Base-by-base conservation (phyloP, 2,888 invertebrate genomes). In the Pardosa pseudoannulata region DNA sequence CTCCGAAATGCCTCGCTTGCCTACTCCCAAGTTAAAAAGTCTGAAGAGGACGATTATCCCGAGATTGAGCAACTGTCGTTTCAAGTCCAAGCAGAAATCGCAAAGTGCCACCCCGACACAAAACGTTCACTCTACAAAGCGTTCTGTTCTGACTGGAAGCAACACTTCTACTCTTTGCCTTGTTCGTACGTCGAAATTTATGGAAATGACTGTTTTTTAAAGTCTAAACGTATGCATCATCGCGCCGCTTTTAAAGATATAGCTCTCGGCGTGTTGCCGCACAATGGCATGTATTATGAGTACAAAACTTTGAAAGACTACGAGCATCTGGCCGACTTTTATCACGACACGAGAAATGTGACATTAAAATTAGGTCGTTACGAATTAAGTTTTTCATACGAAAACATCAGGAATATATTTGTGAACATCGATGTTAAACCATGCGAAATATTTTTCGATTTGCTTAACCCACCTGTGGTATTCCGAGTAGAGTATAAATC, bases 41-140 rank as follows among this genome's bases (percentile, higher is more conserved):
- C 70, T 5, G 72, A 83, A 41, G 67, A 80, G 5, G 78, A 67
- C 3, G 73, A 83, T 78, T 78, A 67, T 39, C 83, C 83, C 5
- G 83, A 83, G 67, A 73, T 83, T 9, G 83, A 83, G 68, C 78
- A 78, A 73, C 13, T 83, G 6, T 29, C 56, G 2, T 36, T 78
- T 36, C 70, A 83, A 28, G 39, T 72, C 19, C 50, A 67, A 36
- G 72, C 71, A 27, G 28, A 11, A 6, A 32, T 72, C n/a, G 23
- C n/a, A n/a, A 67, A 16, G 1, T 31, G 2, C 9, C 16, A 27
- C 41, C 16, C n/a, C 1, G n/a, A n/a, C 6, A 11, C n/a, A 9
- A 70, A 70, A 70, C 13, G 23, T 13, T 1, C 1, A 27, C 27
- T 11, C 1, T 70, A 76, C 36, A n/a, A 39, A 50, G 27, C 36